These are phyloP conservation scores for Drosophila rufa DNA, from an alignment of 1,140 invertebrate genomes.

Conservation along the genomic window DNA sequence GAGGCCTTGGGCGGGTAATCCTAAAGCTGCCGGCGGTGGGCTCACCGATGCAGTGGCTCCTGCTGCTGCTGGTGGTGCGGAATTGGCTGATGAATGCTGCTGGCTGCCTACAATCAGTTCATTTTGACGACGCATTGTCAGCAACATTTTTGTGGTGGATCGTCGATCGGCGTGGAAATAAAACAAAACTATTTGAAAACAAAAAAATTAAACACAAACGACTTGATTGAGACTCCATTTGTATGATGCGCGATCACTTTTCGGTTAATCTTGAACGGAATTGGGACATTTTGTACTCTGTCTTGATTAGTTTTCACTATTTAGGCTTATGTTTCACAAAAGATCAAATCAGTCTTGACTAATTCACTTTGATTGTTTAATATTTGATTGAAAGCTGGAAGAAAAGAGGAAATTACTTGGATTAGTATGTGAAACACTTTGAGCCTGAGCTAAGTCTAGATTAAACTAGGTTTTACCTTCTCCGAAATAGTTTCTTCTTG, in stretches of 20 bases:
- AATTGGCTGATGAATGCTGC: conserved; percentile 58
- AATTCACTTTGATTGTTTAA: conserved; percentile 27
- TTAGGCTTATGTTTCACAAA: not conserved
- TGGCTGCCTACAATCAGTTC: conserved; percentile 77
- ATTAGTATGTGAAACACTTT: not conserved
- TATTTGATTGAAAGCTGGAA: conserved; percentile 30
- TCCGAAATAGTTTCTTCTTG: not conserved
- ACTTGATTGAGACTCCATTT: conserved; percentile 69
- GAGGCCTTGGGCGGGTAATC: conserved; percentile 24
- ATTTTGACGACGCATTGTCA: conserved; percentile 85
- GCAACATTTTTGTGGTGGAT: conserved; percentile 81
- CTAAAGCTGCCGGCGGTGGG: not conserved
- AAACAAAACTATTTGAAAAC: conserved; percentile 60
- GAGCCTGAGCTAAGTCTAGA: too few species aligned
- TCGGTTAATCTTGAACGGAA: not conserved
- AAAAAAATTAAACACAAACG: conserved; percentile 59
- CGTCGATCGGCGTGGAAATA: conserved; percentile 28
- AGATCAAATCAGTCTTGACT: conserved; percentile 27
- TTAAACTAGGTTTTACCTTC: conserved; percentile 6
- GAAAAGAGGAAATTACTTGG: not conserved
- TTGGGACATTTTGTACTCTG: conserved; percentile 31
- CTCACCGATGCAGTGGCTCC: conserved; percentile 2
- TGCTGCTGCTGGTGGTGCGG: conserved; percentile 21
- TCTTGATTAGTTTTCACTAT: conserved; percentile 14
- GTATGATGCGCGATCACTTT: conserved; percentile 40